These are phyloP conservation scores for Metallyticus violacea DNA, from an alignment of 2,888 invertebrate genomes.

Conservation along the genomic window DNA sequence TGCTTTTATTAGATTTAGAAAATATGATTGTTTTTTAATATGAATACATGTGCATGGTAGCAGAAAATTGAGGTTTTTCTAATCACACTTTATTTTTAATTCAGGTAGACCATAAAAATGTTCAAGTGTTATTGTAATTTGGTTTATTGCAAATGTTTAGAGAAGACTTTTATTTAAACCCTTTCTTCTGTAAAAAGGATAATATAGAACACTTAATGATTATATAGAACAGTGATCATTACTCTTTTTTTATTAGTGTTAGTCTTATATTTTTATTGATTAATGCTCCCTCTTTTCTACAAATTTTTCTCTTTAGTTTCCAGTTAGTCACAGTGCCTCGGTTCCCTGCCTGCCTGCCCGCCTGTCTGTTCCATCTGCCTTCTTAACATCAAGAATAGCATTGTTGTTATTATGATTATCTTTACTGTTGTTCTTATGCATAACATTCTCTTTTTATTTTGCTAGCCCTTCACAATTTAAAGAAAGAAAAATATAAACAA, in stretches of 20 bases:
- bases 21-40: neutral
- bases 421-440: neutral
- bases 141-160: neutral
- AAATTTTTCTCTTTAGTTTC: slow-evolving; percentile 19
- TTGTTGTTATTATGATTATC: neutral
- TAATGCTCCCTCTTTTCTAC: neutral
- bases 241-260: neutral
- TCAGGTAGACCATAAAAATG: neutral
- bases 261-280: neutral
- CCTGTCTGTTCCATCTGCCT: neutral
- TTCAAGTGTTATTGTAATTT: neutral
- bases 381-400: neutral
- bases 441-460: neutral
- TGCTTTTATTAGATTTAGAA: slow-evolving; percentile 3
- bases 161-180: neutral
- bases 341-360: slow-evolving; percentile 3
- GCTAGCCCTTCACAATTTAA: slow-evolving; percentile 6
- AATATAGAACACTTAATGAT: neutral
- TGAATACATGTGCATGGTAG: slow-evolving; percentile 14
- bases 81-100: neutral
- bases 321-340: slow-evolving; percentile 27
- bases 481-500: neutral
- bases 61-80: neutral
- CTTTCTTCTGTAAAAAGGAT: neutral
- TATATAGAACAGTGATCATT: neutral